Evolutionary conservation across 2,113 vertebrate genomes (phyloP), one percentile per base, ranked within the genome.

Genomic region (Tragelaphus scriptus): DNA sequence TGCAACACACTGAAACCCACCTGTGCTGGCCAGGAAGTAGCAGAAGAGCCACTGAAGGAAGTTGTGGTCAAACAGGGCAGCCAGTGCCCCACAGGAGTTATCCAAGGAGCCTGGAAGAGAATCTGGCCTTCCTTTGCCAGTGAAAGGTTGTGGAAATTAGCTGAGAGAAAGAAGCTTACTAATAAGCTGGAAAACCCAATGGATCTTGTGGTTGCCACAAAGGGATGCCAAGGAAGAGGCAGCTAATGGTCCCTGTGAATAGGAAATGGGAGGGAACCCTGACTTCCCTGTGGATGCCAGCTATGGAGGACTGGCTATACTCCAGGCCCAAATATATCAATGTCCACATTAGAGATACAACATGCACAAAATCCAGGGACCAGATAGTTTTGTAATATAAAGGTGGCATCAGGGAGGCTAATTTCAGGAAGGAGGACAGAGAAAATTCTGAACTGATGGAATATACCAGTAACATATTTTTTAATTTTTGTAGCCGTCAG

Each of bases 361-460:
- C 2, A 28, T 11, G 25, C 15, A 95, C 55, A 53, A 61, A 93
- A 61, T 44, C 32, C 32, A 94, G 51, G 32, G 89, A 25, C 40
- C 44, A 82, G 40, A 32, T 19, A 51, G 47, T 51, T 51, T 47
- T 80, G 28, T 51, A 47, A 30, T 80, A 30, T 51, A 51, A 32
- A 80, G 28, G 47, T 6, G 77, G 47, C 28, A 81, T 51, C 79
- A 51, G 47, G 47, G 9, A 81, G 16, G 16, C 30, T 79, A 84
- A 86, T 56, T 63, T 47, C 44, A 91, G 15, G 47, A 94, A 65
- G 25, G 21, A 44, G 6, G 3, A 3, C 6, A 71, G 19, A 63
- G 58, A 86, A 90, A 91, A 84, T 63, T 86, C 56, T 65, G 53
- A 95, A 92, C 15, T 36, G 7, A 87, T 25, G 53, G 55, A 90